A percentile compares a stretch with the other conserved stretches of the same genome.
Evolutionary conservation across 2,888 invertebrate species (phyloP).

Genomic region (Drosophila austrosaltans): DNA sequence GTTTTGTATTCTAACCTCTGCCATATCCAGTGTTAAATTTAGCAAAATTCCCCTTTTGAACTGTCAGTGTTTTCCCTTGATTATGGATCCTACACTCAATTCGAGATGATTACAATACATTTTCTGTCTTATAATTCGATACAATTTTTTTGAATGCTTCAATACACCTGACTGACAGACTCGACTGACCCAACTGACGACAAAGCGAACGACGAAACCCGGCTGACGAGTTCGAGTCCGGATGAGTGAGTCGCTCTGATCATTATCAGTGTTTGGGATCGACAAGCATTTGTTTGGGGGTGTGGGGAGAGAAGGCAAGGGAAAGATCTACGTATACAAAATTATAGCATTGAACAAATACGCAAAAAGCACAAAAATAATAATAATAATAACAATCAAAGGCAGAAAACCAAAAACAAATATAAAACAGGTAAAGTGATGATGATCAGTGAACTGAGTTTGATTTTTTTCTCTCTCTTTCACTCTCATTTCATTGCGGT

Average conservation of each 20-base stretch:
- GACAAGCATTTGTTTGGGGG: not conserved
- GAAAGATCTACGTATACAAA: slow-evolving; percentile 38
- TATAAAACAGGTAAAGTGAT: slow-evolving; percentile 49
- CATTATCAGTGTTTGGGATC: slow-evolving; percentile 37
- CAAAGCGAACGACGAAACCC: slow-evolving; percentile 22
- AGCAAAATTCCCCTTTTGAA: not conserved
- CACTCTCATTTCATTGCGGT: slow-evolving; percentile 29
- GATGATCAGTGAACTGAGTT: slow-evolving; percentile 40
- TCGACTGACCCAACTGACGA: slow-evolving; percentile 18
- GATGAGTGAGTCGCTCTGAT: slow-evolving; percentile 45
- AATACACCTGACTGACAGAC: slow-evolving; percentile 42
- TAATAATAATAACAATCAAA: slow-evolving; percentile 11
- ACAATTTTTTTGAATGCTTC: slow-evolving; percentile 50
- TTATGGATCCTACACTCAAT: slow-evolving; percentile 25
- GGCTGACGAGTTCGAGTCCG: slow-evolving; percentile 45
- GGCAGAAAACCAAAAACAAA: slow-evolving; percentile 15
- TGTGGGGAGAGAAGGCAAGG: not conserved
- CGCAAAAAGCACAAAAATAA: slow-evolving; percentile 29
- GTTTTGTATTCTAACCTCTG: too few relatives aligned
- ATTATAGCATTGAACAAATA: slow-evolving; percentile 53
- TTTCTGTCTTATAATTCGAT: slow-evolving; percentile 37
- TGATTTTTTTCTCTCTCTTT: slow-evolving; percentile 18
- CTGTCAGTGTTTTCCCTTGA: not conserved
- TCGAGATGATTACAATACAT: slow-evolving; percentile 37
- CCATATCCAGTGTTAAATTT: too few relatives aligned